These are phyloP conservation scores for Linnaemya tessellans DNA, from an alignment of 2,888 invertebrate species.

Conservation along the genomic window DNA sequence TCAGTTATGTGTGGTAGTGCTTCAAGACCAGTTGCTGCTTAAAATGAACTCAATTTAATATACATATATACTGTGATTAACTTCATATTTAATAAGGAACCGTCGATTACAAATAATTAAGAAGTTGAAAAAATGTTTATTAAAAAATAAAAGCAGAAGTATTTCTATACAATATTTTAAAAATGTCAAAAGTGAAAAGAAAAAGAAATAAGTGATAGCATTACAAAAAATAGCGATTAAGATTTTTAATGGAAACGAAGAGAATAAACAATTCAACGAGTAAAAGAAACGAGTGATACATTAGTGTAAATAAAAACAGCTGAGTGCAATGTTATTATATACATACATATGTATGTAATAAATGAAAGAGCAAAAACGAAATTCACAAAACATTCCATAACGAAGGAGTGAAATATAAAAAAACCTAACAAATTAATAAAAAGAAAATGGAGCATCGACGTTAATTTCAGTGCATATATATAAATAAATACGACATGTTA, in stretches of 20 bases:
- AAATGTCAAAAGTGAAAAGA: conserved; percentile 70
- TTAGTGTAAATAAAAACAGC: conserved; percentile 62
- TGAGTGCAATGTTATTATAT: conserved; percentile 49
- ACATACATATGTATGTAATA: not conserved
- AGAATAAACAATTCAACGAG: conserved; percentile 56
- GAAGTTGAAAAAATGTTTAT: conserved; percentile 7
- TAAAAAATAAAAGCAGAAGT: not conserved
- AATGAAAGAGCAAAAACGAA: conserved; percentile 21
- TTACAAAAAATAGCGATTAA: conserved; percentile 42
- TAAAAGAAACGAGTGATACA: conserved; percentile 50
- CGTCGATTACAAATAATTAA: not conserved
- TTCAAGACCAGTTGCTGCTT: conserved; percentile 85
- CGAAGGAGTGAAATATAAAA: conserved; percentile 31
- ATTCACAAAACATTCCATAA: conserved; percentile 32
- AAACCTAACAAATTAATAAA: not conserved
- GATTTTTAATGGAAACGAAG: conserved; percentile 28
- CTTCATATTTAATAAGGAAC: not conserved
- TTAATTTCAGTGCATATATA: conserved; percentile 12
- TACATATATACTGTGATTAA: conserved; percentile 17
- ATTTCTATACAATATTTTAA: conserved; percentile 49
- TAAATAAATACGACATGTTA: conserved; percentile 26
- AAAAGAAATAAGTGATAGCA: conserved; percentile 55
- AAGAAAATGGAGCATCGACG: conserved; percentile 11
- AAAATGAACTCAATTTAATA: conserved; percentile 50
- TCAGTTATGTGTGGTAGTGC: conserved; percentile 92